phyloP scores from a whole-genome alignment of 2,888 invertebrate species.

The Agonopterix heracliana region DNA sequence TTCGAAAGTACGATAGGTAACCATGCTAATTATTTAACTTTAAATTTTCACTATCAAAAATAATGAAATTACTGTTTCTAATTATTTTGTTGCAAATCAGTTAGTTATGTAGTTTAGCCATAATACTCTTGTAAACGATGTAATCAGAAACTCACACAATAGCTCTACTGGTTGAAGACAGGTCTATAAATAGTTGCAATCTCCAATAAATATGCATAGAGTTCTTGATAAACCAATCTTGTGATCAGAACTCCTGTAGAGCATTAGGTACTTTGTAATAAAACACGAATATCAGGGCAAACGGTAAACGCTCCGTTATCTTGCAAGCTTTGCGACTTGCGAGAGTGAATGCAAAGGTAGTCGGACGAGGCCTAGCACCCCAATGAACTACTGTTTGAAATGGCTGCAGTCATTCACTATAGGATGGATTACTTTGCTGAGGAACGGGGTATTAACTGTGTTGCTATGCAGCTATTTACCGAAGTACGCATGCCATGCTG shows the following conservation, averaged over 20 bases:
- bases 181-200: too few species aligned
- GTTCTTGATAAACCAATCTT: too few species aligned
- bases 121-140: too few species aligned
- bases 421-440: neutral
- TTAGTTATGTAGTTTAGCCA: too few species aligned
- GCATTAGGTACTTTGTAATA: conserved; percentile 11
- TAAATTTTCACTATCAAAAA: too few species aligned
- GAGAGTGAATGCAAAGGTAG: conserved; percentile 1
- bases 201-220: too few species aligned
- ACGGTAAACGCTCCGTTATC: conserved; percentile 54
- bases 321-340: conserved; percentile 9
- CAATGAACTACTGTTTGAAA: conserved; percentile 4
- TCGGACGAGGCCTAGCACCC: neutral
- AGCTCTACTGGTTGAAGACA: neutral
- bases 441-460: neutral
- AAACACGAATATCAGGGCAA: conserved; percentile 39
- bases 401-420: neutral
- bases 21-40: too few species aligned
- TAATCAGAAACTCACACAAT: too few species aligned
- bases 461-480: neutral
- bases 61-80: too few species aligned
- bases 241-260: too few species aligned
- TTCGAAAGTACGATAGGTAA: too few species aligned
- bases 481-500: neutral
- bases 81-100: too few species aligned